Base-by-base conservation (phyloP, 2,888 invertebrate species). In the Dryobota labecula region DNA sequence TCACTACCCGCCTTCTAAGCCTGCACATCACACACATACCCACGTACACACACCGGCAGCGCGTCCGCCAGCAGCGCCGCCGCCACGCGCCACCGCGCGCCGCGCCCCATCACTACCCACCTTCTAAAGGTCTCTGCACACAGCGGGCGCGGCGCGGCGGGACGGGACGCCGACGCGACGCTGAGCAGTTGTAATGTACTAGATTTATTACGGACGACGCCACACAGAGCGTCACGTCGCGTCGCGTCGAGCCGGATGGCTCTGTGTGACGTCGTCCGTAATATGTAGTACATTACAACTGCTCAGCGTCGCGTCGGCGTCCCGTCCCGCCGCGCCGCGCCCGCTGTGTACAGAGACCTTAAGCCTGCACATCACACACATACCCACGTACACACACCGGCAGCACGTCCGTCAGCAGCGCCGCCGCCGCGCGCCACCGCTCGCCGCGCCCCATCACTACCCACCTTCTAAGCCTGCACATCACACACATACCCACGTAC, bases 81-180 rank as follows among this genome's bases (percentile, higher is more conserved):
- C 87, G 82, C 86, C 80, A 77, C 85, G 82, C 87, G 78, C 88
- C 82, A 87, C 65, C 87, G 88, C 86, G 84, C 86, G 83, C 87
- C 85, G 80, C 88, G 85, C 86, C 84, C 84, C 85, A 85, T 83
- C 75, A 62, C 83, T 78, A 72, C 82, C 33, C n/a, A n/a, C n/a
- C n/a, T n/a, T n/a, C n/a, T n/a, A n/a, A n/a, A n/a, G n/a, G n/a
- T n/a, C n/a, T n/a, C n/a, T n/a, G n/a, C n/a, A n/a, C n/a, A n/a
- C n/a, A n/a, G n/a, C n/a, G n/a, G n/a, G n/a, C n/a, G n/a, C n/a
- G n/a, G n/a, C n/a, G n/a, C n/a, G n/a, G n/a, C n/a, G n/a, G n/a
- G n/a, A n/a, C n/a, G n/a, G n/a, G n/a, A n/a, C n/a, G n/a, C n/a
- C n/a, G n/a, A n/a, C n/a, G n/a, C n/a, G n/a, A n/a, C n/a, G n/a